Conservation (phyloP, 2,113 vertebrate species). For the Opisthocomus hoazin region DNA sequence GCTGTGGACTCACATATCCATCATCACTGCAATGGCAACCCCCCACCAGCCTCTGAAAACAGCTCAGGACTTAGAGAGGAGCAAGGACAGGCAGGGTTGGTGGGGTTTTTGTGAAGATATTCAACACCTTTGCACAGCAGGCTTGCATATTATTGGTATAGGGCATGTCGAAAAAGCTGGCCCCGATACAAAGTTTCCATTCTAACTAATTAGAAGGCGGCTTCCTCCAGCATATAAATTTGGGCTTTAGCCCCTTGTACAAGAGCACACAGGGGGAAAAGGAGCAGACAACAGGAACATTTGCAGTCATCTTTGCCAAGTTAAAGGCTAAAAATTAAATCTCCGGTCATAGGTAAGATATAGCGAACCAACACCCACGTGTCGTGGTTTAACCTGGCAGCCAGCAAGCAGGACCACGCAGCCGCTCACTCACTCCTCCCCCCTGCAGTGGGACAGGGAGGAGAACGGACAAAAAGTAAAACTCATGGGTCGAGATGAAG, state of each 20-base stretch:
- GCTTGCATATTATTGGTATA: neutral
- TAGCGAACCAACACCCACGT: neutral
- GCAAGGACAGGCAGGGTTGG: neutral
- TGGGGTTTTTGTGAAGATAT: neutral
- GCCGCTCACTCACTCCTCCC: no score
- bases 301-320: neutral
- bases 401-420: no score
- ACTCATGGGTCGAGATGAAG: no score
- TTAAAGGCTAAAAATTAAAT: neutral
- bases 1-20: neutral
- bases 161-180: neutral
- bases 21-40: neutral
- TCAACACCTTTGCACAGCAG: conserved; percentile 31
- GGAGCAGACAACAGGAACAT: neutral
- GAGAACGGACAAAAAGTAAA: no score
- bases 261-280: neutral
- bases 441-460: no score
- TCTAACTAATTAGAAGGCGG: neutral
- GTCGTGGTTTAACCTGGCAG: no score
- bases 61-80: neutral
- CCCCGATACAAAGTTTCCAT: neutral
- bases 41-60: neutral
- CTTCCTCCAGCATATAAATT: neutral
- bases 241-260: neutral
- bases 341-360: neutral